Evolutionary conservation across 2,797 vertebrate genomes (phyloP).

Genomic region (Notolabrus celidotus): DNA sequence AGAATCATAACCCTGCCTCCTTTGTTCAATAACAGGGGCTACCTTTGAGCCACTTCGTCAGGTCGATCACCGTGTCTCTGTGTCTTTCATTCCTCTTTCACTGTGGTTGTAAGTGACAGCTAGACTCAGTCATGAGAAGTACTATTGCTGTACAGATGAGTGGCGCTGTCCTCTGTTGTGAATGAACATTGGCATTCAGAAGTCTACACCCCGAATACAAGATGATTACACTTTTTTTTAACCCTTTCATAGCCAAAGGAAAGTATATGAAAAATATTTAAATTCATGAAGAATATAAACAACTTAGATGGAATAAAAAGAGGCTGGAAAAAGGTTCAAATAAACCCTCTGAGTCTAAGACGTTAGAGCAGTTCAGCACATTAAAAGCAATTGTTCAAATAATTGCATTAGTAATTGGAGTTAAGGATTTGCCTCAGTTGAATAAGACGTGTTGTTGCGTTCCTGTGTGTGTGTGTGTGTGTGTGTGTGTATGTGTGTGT

Average conservation of each 20-base stretch:
- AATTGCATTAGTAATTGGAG: constrained; percentile 18
- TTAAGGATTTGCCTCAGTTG: constrained; percentile 8
- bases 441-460: background rate
- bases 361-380: constrained; percentile 14
- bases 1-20: too few species aligned
- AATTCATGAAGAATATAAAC: background rate
- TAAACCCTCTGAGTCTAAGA: background rate
- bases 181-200: too few species aligned
- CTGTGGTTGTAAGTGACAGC: too few species aligned
- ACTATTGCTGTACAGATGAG: too few species aligned
- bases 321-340: background rate
- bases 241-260: background rate
- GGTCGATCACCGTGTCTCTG: too few species aligned
- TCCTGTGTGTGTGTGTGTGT: constrained; percentile 13
- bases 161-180: too few species aligned
- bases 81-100: too few species aligned
- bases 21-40: too few species aligned
- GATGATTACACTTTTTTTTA: background rate
- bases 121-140: too few species aligned
- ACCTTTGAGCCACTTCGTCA: too few species aligned
- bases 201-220: too few species aligned
- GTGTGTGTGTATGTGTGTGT: constrained; percentile 16
- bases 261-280: background rate
- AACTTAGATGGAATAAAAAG: background rate
- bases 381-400: constrained; percentile 48